Evolutionary conservation across 2,888 invertebrate genomes (phyloP), one percentile per base, ranked within the genome.

Genomic region (Sepiola atlantica): DNA sequence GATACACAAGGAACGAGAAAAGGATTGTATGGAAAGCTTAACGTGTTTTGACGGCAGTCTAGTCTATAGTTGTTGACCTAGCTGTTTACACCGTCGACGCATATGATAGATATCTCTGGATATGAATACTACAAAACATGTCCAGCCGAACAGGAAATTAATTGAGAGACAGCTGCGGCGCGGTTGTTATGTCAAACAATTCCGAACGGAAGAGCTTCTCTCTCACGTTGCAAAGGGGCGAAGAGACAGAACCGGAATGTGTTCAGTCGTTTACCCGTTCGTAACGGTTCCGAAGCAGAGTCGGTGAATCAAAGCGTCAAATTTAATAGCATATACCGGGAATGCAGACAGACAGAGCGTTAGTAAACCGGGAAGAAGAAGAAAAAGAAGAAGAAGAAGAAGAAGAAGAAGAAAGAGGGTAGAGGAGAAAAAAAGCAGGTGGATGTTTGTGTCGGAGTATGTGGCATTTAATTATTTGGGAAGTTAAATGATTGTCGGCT

Each of bases 71-170:
- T 32, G 77, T 77, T 77, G 77, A n/a, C 32, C 32, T 77, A n/a
- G 77, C n/a, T 32, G n/a, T 77, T 77, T n/a, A 77, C 77, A n/a
- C 77, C 77, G 77, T 77, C 77, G 77, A 77, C 77, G n/a, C 77
- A 77, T 77, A 77, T 77, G 77, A 77, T 77, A 77, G 77, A 77
- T 77, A 77, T 77, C 77, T 77, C 77, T n/a, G 77, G 77, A 77
- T 77, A 77, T 77, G 77, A 77, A 77, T 77, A 77, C 77, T 32
- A 77, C 77, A 77, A 77, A 77, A 77, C 77, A 77, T 77, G 77
- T 77, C 77, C 77, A 77, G 77, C 77, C n/a, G 77, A 77, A 77
- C 77, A 77, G 77, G 77, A 77, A 77, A 77, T 77, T 77, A 77
- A 77, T 77, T 10, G 77, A n/a, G n/a, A n/a, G 77, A 77, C 77